Evolutionary conservation across 2,113 vertebrate genomes (phyloP), one percentile per base, ranked within the genome.

Genomic region (Nyctereutes procyonoides): DNA sequence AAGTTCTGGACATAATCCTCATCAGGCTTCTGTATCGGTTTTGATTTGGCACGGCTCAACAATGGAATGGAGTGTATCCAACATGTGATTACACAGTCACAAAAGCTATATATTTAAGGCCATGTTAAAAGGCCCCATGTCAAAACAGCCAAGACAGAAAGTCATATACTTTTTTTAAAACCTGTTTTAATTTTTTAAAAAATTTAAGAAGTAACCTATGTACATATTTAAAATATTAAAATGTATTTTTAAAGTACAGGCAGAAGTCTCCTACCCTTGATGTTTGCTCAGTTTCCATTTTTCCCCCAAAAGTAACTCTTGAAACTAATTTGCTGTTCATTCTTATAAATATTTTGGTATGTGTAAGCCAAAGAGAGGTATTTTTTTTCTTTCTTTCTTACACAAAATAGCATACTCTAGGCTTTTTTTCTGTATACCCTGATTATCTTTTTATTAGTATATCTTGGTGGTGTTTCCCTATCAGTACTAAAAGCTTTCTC

Each of bases 51-150:
- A 92, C 69, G 79, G 53, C 79, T 95, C 35, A 13, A n/a, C 38
- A 38, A 43, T 53, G 79, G 69, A 97, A 97, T 97, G 74, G 90
- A 84, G 62, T 96, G 80, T 97, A 71, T 97, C 95, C 76, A 94
- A 92, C 63, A 60, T 19, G 63, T 63, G 93, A 96, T 97, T 98
- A 94, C 87, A 98, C 95, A 97, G 92, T 95, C 84, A 87, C 55
- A 94, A 87, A 80, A 63, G 48, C 76, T 82, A 32, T 93, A 71
- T 84, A 73, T 65, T 94, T 88, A 94, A 96, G 92, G 69, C 43
- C 14, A 53, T 83, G 87, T 95, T 86, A 91, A 93, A 97, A 93
- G 81, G 7, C 71, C 76, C 69, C 30, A 43, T 81, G 80, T 96
- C 65, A 79, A 95, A 97, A 95, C 26, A 60, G 13, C 79, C 56